Base-by-base conservation (phyloP, 2,888 invertebrate genomes). In the Lithophane ornitopus region DNA sequence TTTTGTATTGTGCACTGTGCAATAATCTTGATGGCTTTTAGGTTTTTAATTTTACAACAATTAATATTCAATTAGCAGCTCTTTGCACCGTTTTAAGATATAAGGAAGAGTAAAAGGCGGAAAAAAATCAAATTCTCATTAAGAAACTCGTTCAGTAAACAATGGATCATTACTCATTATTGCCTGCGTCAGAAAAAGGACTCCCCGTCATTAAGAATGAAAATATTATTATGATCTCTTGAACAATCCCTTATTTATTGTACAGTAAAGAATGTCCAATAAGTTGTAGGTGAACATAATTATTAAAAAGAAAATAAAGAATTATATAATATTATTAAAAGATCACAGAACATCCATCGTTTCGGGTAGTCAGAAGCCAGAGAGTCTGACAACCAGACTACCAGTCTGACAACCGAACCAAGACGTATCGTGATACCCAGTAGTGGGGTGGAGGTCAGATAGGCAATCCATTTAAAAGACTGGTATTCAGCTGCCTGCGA, bases 151-250 rank as follows among this genome's bases (percentile, higher is more conserved):
- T 79, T 59, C 8, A 58, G 14, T 52, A 34, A 59, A 74, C 74
- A 81, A 85, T 74, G 44, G 59, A 39, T 62, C 41, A 65, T 80
- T 61, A 71, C 26, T 59, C 66, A 74, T 74, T 70, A 44, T 26
- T 12, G 14, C 16, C 26, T 58, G 59, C 46, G 46, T 46, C 66
- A 62, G 54, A 56, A 44, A 52, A 46, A 62, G 7, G n/a, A 44
- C n/a, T 8, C 34, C 3, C 19, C 49, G 28, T 56, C 54, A 49
- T 22, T 49, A 16, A 46, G 44, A 66, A 46, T 44, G 14, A 74
- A 46, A 68, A 76, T 56, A 44, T 46, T 28, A 49, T 61, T 14
- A 28, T 22, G 34, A 80, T 54, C 49, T 63, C 16, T 14, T 63
- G 3, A 19, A 28, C 1, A 11, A 22, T 28, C 9, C 16, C 22